Conservation (phyloP, 2,888 invertebrate genomes). For the Linnaemya vulpina region DNA sequence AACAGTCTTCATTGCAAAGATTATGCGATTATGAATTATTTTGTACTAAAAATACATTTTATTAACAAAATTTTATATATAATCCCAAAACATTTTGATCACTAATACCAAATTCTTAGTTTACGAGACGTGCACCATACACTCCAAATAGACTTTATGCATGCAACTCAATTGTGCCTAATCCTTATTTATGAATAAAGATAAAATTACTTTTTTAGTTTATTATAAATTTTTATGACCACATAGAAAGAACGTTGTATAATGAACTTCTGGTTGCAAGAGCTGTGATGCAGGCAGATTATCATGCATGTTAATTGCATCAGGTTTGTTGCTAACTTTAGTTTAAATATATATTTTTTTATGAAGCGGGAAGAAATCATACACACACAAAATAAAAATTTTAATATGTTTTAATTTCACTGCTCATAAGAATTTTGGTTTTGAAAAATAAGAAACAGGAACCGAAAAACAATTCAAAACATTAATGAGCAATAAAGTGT, state of each 20-base stretch:
- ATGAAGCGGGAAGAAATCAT: conserved; percentile 53
- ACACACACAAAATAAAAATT: background rate
- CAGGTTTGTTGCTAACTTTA: conserved; percentile 10
- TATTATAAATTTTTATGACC: conserved; percentile 50
- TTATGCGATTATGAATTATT: background rate
- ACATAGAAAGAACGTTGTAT: conserved; percentile 34
- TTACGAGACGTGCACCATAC: too few species aligned
- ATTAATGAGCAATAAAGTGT: conserved; percentile 39
- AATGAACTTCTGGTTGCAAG: conserved; percentile 35
- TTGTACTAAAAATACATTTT: background rate
- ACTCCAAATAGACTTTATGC: conserved; percentile 11
- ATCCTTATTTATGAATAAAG: conserved; percentile 63
- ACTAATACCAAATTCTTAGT: background rate
- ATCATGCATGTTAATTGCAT: conserved; percentile 13
- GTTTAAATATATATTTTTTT: background rate
- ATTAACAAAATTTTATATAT: conserved; percentile 4
- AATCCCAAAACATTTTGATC: background rate
- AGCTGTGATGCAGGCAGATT: conserved; percentile 6
- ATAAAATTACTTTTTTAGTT: conserved; percentile 61
- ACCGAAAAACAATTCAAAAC: conserved; percentile 13
- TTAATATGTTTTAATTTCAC: background rate
- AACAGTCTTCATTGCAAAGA: background rate
- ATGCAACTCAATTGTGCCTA: conserved; percentile 59
- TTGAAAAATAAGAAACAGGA: background rate
- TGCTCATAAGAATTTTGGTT: background rate